These are phyloP conservation scores for Ailurus styani DNA, from an alignment of 2,113 vertebrate species.

Conservation along the genomic window DNA sequence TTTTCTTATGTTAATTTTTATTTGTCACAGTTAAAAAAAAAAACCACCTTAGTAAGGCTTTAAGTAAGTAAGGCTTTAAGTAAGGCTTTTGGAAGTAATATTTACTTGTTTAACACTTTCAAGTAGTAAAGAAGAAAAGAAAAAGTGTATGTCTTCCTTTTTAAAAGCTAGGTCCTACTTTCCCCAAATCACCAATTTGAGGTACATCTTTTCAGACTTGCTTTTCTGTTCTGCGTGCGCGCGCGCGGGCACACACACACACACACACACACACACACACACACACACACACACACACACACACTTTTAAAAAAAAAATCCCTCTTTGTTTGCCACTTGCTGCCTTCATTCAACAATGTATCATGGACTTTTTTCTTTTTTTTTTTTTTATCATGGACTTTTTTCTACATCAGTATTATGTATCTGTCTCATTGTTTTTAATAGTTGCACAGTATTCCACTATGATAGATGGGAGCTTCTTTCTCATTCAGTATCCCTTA, in stretches of 20 bases:
- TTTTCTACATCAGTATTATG: not conserved
- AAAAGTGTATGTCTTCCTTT: not conserved
- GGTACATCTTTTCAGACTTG: not conserved
- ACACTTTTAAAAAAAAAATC: not conserved
- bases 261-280: not conserved
- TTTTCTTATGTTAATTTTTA: slow-evolving; percentile 7
- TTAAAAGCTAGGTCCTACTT: not conserved
- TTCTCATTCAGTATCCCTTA: too few species aligned
- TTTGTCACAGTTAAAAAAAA: not conserved
- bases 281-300: too few species aligned
- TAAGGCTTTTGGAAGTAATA: not conserved
- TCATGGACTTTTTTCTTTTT: not conserved
- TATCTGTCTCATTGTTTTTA: not conserved
- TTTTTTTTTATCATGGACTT: not conserved
- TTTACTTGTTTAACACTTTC: slow-evolving; percentile 1
- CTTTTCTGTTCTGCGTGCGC: not conserved
- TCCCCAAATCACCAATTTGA: not conserved
- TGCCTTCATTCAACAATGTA: not conserved
- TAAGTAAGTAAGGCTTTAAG: not conserved
- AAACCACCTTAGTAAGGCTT: not conserved
- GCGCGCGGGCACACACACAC: too few species aligned
- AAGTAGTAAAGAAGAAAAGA: not conserved
- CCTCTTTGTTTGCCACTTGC: not conserved
- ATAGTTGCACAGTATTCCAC: not conserved
- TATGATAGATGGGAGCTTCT: not conserved